Evolutionary conservation across 2,888 invertebrate species (phyloP), one percentile per base, ranked within the genome.

Genomic region (Yponomeuta cagnagella): DNA sequence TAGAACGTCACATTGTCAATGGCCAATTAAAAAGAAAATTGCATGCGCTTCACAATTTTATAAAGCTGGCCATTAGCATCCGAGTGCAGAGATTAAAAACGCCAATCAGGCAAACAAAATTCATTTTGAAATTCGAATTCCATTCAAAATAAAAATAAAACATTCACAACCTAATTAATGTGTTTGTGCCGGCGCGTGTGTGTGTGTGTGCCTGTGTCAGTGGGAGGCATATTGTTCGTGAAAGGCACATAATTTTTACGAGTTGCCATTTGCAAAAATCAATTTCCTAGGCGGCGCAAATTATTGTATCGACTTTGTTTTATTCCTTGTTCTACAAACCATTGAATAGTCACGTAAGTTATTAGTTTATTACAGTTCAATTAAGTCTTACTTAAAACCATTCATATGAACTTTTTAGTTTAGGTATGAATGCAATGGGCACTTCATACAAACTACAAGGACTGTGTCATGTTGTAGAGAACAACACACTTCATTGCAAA

Each of bases 101-200:
- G 64, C 71, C 68, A 71, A 71, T 71, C 71, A 71, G 69, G 43
- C 64, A 64, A 65, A 64, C 63, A 68, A 65, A 69, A 64, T 65
- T 69, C 71, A 64, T 63, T 72, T 71, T 71, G 23, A 69, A 69
- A 48, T 69, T 69, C 68, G 66, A 80, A 83, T 86, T 86, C 87
- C 84, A 85, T 85, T 89, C 87, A 82, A 89, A 63, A 58, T 37
- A 70, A 70, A 70, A 70, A 70, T 63, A 87, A 90, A 90, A 87
- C 88, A 86, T 84, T 83, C 86, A 31, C 58, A 70, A 70, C 82
- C 89, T 90, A 90, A 91, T 91, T 90, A 90, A 88, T 84, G 87
- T 48, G 30, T 69, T n/a, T 31, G 68, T 69, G 68, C 48, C 23
- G 15, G 68, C 48, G 68, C 10, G 48, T 69, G 67, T 48, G 33